Percentiles rank a stretch among this genome's conserved stretches.
Conservation (phyloP, 2,113 vertebrate genomes). For the Hippotragus niger region DNA sequence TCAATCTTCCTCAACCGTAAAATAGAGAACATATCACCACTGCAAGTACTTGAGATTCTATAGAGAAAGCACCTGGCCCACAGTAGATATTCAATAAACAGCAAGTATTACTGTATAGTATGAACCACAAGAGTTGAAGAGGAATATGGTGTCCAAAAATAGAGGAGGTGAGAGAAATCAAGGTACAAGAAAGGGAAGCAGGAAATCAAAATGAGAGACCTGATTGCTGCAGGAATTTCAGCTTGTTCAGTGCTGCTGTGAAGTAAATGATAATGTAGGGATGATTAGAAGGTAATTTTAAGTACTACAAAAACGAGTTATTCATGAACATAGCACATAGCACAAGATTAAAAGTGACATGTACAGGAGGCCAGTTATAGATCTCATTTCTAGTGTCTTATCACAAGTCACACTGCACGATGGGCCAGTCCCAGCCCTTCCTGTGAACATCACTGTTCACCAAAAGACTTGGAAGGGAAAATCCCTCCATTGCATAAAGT, state of each 20-base stretch:
- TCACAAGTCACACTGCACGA: slow-evolving; percentile 49
- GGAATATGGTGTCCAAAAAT: not conserved
- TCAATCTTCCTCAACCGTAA: not conserved
- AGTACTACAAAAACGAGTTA: slow-evolving; percentile 69
- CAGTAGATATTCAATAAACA: not conserved
- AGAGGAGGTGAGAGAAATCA: not conserved
- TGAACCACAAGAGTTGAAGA: not conserved
- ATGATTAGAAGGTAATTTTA: slow-evolving; percentile 71
- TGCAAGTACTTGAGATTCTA: not conserved
- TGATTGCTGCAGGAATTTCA: slow-evolving; percentile 29
- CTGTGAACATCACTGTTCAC: slow-evolving; percentile 35
- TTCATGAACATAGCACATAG: slow-evolving; percentile 67
- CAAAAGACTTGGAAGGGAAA: slow-evolving; percentile 17
- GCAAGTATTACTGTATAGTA: not conserved
- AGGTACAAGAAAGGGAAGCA: not conserved
- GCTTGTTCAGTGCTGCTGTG: slow-evolving; percentile 15
- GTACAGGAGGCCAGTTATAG: slow-evolving; percentile 64
- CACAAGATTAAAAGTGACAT: slow-evolving; percentile 61
- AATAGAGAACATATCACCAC: not conserved
- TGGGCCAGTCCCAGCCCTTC: slow-evolving; percentile 63
- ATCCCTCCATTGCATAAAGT: slow-evolving; percentile 42
- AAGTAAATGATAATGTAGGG: slow-evolving; percentile 29
- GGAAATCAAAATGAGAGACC: slow-evolving; percentile 53
- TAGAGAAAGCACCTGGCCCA: not conserved
- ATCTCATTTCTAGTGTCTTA: slow-evolving; percentile 62